Conservation (phyloP, 2,797 vertebrate species). For the Sylvia borin region DNA sequence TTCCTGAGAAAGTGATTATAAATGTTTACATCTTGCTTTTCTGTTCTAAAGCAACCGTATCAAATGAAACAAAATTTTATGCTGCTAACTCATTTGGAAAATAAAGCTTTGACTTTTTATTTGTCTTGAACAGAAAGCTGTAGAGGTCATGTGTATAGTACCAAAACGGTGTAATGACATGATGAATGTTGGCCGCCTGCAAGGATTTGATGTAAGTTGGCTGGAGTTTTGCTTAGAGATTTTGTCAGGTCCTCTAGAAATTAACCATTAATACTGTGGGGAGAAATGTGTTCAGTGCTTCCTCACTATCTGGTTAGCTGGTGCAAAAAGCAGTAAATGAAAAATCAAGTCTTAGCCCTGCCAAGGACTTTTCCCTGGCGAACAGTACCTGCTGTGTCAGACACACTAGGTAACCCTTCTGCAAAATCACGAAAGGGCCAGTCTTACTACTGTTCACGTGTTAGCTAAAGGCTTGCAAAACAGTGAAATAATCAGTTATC, state of each 20-base stretch:
- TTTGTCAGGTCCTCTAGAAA: not conserved
- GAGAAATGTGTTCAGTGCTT: not conserved
- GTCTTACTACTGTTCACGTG: not conserved
- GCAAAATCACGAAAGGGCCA: not conserved
- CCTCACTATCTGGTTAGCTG: not conserved
- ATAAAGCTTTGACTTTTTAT: slow-evolving; percentile 7
- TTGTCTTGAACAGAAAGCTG: slow-evolving; percentile 85
- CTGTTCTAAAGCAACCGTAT: not conserved
- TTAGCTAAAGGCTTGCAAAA: not conserved
- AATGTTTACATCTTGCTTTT: not conserved
- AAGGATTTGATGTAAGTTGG: slow-evolving; percentile 95
- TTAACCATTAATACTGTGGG: not conserved
- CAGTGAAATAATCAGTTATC: not conserved
- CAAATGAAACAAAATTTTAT: not conserved
- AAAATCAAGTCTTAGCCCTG: not conserved
- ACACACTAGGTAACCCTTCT: not conserved
- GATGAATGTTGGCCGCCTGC: slow-evolving; percentile 97
- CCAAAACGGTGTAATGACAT: slow-evolving; percentile 98
- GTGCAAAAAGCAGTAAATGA: not conserved
- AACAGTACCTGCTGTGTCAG: not conserved
- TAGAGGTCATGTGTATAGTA: slow-evolving; percentile 97
- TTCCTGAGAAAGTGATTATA: not conserved
- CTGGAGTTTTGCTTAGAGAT: not conserved
- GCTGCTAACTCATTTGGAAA: not conserved
- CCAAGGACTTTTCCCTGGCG: not conserved